Percentiles rank a stretch among this genome's conserved stretches.
These are phyloP conservation scores for Falco rusticolus DNA, from an alignment of 2,797 vertebrate species.

Conservation along the genomic window DNA sequence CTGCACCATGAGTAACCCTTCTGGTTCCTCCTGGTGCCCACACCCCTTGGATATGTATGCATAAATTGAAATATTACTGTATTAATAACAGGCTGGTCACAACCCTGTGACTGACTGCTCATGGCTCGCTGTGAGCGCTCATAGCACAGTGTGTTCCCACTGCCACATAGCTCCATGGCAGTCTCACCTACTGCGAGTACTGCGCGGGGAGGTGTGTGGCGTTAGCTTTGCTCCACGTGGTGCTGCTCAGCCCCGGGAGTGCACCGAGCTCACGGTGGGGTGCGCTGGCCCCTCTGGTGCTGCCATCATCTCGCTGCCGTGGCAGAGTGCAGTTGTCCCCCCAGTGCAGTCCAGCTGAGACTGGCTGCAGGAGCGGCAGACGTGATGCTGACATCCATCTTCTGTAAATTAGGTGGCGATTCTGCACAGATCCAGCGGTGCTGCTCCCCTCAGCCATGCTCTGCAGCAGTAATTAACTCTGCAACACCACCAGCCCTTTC, in stretches of 20 bases:
- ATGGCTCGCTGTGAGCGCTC: not conserved
- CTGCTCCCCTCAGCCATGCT: not conserved
- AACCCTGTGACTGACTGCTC: fast-evolving
- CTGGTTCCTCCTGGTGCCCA: not conserved
- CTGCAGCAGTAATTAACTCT: not conserved
- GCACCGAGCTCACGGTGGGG: fast-evolving
- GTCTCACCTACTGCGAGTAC: fast-evolving
- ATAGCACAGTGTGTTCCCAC: not conserved
- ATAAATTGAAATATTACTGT: not conserved
- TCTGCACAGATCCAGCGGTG: not conserved
- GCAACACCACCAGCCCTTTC: not conserved
- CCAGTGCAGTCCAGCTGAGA: not conserved
- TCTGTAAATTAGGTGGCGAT: not conserved
- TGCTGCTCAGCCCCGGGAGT: not conserved
- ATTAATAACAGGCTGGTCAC: not conserved
- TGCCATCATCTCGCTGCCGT: not conserved
- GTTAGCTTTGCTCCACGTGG: fast-evolving
- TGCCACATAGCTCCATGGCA: not conserved
- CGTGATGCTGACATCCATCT: not conserved
- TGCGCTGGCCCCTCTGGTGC: not conserved
- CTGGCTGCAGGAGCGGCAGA: not conserved
- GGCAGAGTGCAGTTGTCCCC: not conserved
- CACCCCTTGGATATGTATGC: fast-evolving
- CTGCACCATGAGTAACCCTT: not conserved
- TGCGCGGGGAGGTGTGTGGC: fast-evolving